Conservation (phyloP, 1,140 invertebrate genomes). For the Neoseiulus cucumeris region DNA sequence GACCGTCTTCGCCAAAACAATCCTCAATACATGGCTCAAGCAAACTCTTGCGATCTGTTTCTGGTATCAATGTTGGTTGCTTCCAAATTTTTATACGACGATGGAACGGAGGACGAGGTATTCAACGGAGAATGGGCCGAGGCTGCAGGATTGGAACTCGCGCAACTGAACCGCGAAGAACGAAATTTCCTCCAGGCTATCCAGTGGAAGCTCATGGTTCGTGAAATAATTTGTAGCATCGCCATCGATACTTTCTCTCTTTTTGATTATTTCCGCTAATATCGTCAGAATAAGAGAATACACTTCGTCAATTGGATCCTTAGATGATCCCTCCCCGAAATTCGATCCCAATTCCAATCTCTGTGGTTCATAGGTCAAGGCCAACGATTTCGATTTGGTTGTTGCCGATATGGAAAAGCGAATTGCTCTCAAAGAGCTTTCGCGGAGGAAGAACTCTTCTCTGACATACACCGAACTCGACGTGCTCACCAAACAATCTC, state of each 20-base stretch:
- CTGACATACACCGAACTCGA: constrained; percentile 2
- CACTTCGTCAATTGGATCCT: neutral
- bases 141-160: constrained; percentile 46
- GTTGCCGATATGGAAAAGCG: neutral
- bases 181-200: constrained; percentile 69
- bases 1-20: constrained; percentile 48
- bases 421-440: neutral
- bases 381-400: neutral
- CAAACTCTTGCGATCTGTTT: constrained; percentile 70
- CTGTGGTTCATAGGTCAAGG: neutral
- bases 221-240: neutral
- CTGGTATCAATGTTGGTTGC: constrained; percentile 85
- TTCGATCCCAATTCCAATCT: neutral
- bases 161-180: constrained; percentile 60
- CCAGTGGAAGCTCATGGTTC: constrained; percentile 19
- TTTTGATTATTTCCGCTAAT: neutral
- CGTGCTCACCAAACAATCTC: neutral
- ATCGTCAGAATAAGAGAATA: neutral
- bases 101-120: constrained; percentile 60
- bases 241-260: neutral
- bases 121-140: constrained; percentile 53
- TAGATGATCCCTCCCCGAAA: neutral
- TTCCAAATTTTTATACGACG: constrained; percentile 78
- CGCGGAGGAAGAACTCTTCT: neutral
- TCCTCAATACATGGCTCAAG: constrained; percentile 53